Evolutionary conservation across 2,888 invertebrate genomes (phyloP).

Genomic region (Cantharis nigra): DNA sequence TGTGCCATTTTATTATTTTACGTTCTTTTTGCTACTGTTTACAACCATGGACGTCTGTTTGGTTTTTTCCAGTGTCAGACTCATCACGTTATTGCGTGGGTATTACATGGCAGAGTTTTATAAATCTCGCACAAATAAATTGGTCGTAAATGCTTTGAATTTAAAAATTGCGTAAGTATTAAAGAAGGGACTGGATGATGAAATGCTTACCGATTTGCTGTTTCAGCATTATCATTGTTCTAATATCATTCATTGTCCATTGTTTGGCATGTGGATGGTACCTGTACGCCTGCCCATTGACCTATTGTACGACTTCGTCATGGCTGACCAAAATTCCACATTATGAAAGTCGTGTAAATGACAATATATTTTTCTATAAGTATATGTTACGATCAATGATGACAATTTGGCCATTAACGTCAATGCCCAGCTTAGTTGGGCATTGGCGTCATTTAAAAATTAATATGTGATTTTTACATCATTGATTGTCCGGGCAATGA

Average conservation of each 20-base stretch:
- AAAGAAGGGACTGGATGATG: background rate
- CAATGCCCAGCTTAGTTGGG: no score
- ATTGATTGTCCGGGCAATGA: no score
- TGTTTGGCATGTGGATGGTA: slow-evolving; percentile 60
- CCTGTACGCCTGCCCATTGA: slow-evolving; percentile 57
- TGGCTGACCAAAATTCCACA: slow-evolving; percentile 8
- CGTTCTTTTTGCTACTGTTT: slow-evolving; percentile 44
- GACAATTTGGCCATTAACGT: no score
- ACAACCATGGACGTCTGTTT: slow-evolving; percentile 35
- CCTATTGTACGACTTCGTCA: slow-evolving; percentile 12
- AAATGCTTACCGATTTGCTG: background rate
- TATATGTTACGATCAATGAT: no score
- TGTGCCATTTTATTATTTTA: slow-evolving; percentile 54
- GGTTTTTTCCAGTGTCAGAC: slow-evolving; percentile 54
- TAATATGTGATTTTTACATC: no score
- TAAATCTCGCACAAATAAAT: slow-evolving; percentile 54
- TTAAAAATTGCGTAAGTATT: slow-evolving; percentile 56
- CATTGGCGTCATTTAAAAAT: no score
- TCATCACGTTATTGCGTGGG: slow-evolving; percentile 57
- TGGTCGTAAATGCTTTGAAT: slow-evolving; percentile 56
- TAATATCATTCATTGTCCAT: slow-evolving; percentile 59
- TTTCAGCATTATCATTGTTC: slow-evolving; percentile 57
- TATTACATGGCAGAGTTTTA: slow-evolving; percentile 57
- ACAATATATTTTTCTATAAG: no score
- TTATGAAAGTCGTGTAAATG: no score